These are phyloP conservation scores for Notospermus geniculatus DNA, from an alignment of 1,140 invertebrate species.

Conservation along the genomic window DNA sequence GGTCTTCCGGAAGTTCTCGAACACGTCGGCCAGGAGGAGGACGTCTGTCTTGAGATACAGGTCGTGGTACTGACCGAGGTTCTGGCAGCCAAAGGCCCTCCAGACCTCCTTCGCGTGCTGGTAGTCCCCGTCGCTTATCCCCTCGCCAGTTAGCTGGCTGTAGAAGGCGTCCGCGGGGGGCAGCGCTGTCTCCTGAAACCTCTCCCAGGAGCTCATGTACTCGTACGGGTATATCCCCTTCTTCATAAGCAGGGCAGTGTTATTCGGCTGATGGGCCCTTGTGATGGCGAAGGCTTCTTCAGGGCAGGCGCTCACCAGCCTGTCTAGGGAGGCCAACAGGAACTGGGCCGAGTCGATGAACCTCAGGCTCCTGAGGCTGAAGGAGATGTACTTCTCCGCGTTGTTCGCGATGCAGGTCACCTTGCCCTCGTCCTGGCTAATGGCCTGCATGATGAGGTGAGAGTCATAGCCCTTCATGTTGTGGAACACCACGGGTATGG, in stretches of 20 bases:
- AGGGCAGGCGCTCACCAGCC: background rate
- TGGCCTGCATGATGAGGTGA: slow-evolving; percentile 45
- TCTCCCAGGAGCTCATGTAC: slow-evolving; percentile 30
- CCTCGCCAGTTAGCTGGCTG: slow-evolving; percentile 20
- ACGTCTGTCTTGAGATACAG: slow-evolving; percentile 43
- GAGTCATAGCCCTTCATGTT: slow-evolving; percentile 51
- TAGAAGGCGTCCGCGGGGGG: slow-evolving; percentile 34
- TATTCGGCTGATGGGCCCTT: background rate
- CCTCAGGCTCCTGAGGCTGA: slow-evolving; percentile 10
- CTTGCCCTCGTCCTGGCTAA: slow-evolving; percentile 32
- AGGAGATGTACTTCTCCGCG: slow-evolving; percentile 46
- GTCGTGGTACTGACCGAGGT: slow-evolving; percentile 52
- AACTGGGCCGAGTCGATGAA: slow-evolving; percentile 9
- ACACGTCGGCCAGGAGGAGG: slow-evolving; percentile 49
- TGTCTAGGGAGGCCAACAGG: background rate
- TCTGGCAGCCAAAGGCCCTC: slow-evolving; percentile 39
- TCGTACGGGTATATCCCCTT: slow-evolving; percentile 46
- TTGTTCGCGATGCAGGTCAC: slow-evolving; percentile 49
- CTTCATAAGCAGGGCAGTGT: slow-evolving; percentile 18
- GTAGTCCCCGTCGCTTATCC: slow-evolving; percentile 30
- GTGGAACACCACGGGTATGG: slow-evolving; percentile 51
- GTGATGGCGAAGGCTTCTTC: background rate
- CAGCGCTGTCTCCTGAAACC: slow-evolving; percentile 32
- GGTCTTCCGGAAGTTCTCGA: slow-evolving; percentile 55
- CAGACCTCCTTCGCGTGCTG: slow-evolving; percentile 34